phyloP scores from a whole-genome alignment of 2,888 invertebrate genomes.

The Alsophila aescularia region DNA sequence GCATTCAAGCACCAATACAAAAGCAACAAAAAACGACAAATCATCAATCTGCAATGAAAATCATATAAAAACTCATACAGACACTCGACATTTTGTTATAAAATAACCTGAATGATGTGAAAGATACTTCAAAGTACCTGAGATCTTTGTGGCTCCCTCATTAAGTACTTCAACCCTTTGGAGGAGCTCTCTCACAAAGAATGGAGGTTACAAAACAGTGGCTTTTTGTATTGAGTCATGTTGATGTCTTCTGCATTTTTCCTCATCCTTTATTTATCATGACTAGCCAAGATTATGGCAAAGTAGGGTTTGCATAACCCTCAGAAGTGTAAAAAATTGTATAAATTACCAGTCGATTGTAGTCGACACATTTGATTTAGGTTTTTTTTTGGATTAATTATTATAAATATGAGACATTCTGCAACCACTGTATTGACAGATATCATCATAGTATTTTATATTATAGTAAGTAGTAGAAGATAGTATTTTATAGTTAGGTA shows the following conservation, averaged over 20 bases:
- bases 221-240: constrained; percentile 31
- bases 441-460: no score
- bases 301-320: constrained; percentile 8
- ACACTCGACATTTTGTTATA: constrained; percentile 29
- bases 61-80: constrained; percentile 18
- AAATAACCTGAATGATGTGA: constrained; percentile 29
- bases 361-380: no score
- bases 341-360: background rate
- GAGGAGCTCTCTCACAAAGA: constrained; percentile 24
- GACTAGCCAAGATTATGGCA: constrained; percentile 30
- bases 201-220: constrained; percentile 32
- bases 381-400: no score
- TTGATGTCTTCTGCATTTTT: constrained; percentile 19
- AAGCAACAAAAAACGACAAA: constrained; percentile 34
- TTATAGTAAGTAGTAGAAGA: no score
- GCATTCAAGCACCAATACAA: constrained; percentile 28
- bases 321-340: background rate
- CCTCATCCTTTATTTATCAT: constrained; percentile 32
- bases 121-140: constrained; percentile 25
- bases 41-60: constrained; percentile 34
- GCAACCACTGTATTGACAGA: no score
- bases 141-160: constrained; percentile 56
- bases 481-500: no score
- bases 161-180: constrained; percentile 70
- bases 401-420: no score